phyloP scores from a whole-genome alignment of 2,888 invertebrate genomes.

The Pharmacophagus antenor region DNA sequence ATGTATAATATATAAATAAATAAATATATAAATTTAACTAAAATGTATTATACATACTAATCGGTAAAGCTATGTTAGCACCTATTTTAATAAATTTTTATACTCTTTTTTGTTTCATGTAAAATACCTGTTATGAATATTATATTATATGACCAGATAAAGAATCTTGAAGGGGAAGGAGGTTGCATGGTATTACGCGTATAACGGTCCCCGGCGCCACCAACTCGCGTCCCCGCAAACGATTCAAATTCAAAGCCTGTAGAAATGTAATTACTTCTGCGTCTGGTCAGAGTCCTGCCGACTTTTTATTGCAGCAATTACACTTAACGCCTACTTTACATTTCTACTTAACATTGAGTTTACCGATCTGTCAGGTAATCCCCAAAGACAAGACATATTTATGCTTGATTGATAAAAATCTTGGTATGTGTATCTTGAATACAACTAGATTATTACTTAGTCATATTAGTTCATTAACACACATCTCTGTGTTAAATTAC shows the following conservation, averaged over 20 bases:
- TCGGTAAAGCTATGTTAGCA: too few relatives aligned
- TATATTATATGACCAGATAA: slow-evolving; percentile 9
- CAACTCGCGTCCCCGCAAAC: slow-evolving; percentile 42
- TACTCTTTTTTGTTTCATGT: background rate
- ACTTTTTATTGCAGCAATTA: slow-evolving; percentile 73
- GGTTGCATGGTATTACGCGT: slow-evolving; percentile 20
- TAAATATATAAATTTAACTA: too few relatives aligned
- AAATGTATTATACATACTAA: too few relatives aligned
- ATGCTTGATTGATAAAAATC: background rate
- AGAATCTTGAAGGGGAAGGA: slow-evolving; percentile 5
- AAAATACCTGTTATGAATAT: slow-evolving; percentile 3
- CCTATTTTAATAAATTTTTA: background rate
- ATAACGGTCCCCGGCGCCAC: slow-evolving; percentile 28
- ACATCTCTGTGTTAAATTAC: too few relatives aligned
- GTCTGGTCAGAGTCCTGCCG: slow-evolving; percentile 66
- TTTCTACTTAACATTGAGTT: slow-evolving; percentile 40
- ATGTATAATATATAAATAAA: too few relatives aligned
- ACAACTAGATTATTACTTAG: too few relatives aligned
- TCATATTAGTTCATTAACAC: background rate
- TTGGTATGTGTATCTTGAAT: background rate
- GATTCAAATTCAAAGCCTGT: slow-evolving; percentile 77
- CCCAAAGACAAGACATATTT: background rate
- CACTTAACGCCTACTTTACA: slow-evolving; percentile 69
- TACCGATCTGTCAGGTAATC: slow-evolving; percentile 15
- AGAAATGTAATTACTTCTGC: slow-evolving; percentile 74